These are phyloP conservation scores for Ceratina japonica DNA, from an alignment of 1,140 invertebrate genomes.

Conservation along the genomic window DNA sequence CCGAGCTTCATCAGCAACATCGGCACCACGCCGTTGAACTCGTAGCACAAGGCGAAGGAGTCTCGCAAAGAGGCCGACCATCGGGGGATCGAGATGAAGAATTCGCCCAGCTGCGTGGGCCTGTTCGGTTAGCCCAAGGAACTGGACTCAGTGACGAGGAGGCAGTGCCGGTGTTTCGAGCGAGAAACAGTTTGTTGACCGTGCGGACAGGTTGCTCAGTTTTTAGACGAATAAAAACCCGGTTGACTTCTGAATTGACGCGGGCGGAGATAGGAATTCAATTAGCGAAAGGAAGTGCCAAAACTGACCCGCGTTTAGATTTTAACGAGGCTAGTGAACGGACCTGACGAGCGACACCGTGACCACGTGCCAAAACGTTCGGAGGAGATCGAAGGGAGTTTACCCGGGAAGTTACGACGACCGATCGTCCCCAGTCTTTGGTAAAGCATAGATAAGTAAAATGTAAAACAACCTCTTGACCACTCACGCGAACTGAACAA, in stretches of 20 bases:
- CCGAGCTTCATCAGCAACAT: slow-evolving; percentile 78
- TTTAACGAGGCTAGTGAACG: neutral
- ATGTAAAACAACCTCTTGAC: neutral
- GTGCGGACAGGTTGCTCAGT: neutral
- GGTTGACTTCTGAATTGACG: neutral
- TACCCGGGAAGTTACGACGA: neutral
- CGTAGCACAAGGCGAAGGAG: slow-evolving; percentile 74
- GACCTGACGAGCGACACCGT: neutral
- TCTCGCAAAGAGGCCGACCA: slow-evolving; percentile 17
- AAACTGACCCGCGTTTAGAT: slow-evolving; percentile 32
- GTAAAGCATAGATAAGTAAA: no score
- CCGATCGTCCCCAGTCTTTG: neutral
- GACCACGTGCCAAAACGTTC: slow-evolving; percentile 23
- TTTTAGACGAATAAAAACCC: neutral
- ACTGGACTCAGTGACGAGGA: no score
- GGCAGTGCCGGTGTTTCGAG: neutral
- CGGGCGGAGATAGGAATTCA: neutral
- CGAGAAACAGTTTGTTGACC: neutral
- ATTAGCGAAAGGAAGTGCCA: slow-evolving; percentile 50
- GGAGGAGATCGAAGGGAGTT: neutral
- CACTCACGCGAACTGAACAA: slow-evolving; percentile 61
- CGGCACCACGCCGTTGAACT: slow-evolving; percentile 72
- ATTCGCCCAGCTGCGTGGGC: slow-evolving; percentile 63
- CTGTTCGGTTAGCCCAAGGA: slow-evolving; percentile 61
- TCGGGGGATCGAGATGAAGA: slow-evolving; percentile 51